phyloP scores from a whole-genome alignment of 2,888 invertebrate genomes.

The Amblyjoppa proteus region DNA sequence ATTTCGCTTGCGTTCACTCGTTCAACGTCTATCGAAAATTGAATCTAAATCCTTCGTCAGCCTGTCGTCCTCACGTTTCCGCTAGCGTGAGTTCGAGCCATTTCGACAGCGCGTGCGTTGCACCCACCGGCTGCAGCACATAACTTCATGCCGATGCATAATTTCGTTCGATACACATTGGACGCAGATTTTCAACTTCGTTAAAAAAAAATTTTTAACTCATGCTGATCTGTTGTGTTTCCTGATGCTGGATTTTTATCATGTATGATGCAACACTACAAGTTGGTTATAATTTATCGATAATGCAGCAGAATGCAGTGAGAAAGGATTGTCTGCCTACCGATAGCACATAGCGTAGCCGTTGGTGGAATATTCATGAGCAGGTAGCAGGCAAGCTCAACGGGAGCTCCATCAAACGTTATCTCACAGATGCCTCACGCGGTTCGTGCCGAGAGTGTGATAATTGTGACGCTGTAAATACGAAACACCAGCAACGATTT shows the following conservation, averaged over 20 bases:
- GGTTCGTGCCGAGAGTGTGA: conserved; percentile 31
- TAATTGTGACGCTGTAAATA: conserved; percentile 51
- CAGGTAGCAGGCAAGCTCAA: conserved; percentile 38
- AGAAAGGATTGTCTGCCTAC: not conserved
- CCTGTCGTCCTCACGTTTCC: conserved; percentile 50
- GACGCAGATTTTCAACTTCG: not conserved
- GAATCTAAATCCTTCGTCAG: conserved; percentile 57
- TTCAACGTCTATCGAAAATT: conserved; percentile 56
- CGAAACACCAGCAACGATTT: not conserved
- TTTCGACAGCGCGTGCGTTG: conserved; percentile 31
- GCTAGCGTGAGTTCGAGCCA: conserved; percentile 42
- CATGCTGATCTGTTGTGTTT: not conserved
- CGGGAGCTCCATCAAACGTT: conserved; percentile 52
- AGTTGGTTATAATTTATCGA: conserved; percentile 47
- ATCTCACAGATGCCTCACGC: conserved; percentile 27
- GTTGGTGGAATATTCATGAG: conserved; percentile 62
- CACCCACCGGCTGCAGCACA: conserved; percentile 19
- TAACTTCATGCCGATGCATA: conserved; percentile 27
- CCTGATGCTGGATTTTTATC: not conserved
- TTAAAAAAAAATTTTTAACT: not conserved
- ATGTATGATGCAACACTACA: conserved; percentile 8
- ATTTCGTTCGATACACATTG: conserved; percentile 9
- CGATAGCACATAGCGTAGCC: conserved; percentile 13
- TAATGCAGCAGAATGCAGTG: conserved; percentile 22
- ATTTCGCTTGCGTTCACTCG: conserved; percentile 52